These are phyloP conservation scores for Ferrisia virgata DNA, from an alignment of 2,888 invertebrate genomes.

Conservation along the genomic window DNA sequence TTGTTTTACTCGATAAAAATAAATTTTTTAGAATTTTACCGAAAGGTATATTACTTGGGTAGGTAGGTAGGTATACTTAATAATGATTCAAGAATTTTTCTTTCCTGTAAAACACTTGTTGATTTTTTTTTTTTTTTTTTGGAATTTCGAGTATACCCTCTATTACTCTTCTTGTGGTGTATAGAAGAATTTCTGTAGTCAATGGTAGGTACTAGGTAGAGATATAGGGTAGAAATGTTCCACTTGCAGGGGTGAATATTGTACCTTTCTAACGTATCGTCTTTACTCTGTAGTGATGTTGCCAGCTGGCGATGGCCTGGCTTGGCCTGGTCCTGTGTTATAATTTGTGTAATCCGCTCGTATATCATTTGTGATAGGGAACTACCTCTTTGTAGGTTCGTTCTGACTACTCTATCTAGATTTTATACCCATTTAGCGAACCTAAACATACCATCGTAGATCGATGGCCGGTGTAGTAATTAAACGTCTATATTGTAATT, in stretches of 20 bases:
- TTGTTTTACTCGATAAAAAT: neutral
- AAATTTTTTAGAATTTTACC: neutral
- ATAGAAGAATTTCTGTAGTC: neutral
- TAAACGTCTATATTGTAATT: neutral
- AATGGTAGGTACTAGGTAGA: neutral
- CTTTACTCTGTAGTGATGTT: neutral
- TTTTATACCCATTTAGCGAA: neutral
- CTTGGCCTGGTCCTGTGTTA: neutral
- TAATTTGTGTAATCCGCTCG: conserved; percentile 25
- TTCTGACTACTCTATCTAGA: neutral
- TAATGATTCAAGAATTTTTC: too few relatives aligned
- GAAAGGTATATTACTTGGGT: neutral
- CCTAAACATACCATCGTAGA: neutral
- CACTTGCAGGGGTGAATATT: neutral
- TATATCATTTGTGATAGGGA: conserved; percentile 20
- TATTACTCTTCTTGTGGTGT: neutral
- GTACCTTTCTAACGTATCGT: neutral
- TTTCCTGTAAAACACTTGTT: neutral
- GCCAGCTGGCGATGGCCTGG: too few relatives aligned
- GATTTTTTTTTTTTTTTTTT: too few relatives aligned
- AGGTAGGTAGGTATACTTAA: too few relatives aligned
- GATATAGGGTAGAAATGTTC: neutral
- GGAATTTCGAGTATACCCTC: neutral
- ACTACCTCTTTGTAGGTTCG: neutral
- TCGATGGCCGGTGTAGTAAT: neutral